Conservation (phyloP, 2,113 vertebrate genomes). For the Trachemys scripta region DNA sequence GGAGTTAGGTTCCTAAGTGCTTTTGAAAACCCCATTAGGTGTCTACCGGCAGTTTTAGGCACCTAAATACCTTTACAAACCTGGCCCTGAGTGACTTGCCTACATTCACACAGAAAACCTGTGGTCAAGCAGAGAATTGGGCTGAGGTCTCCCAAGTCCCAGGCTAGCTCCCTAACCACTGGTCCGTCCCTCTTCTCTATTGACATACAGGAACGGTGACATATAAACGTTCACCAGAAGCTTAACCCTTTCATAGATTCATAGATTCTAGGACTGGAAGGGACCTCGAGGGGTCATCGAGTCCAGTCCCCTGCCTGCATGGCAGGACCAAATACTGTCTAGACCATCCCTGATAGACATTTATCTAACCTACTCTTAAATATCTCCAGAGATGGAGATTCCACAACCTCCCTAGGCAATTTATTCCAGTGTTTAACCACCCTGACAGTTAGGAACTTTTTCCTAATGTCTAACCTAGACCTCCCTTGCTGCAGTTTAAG, state of each 20-base stretch:
- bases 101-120: neutral
- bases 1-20: neutral
- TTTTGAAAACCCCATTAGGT: neutral
- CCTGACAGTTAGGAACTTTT: too few species aligned
- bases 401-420: too few species aligned
- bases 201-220: neutral
- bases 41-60: neutral
- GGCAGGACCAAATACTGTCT: too few species aligned
- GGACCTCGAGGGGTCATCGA: too few species aligned
- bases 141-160: neutral
- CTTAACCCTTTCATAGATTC: neutral
- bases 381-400: too few species aligned
- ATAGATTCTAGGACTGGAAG: too few species aligned
- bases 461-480: too few species aligned
- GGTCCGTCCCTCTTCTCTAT: neutral
- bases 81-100: neutral
- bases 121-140: neutral
- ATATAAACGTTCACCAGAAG: neutral
- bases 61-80: neutral
- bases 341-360: too few species aligned
- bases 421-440: too few species aligned
- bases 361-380: too few species aligned
- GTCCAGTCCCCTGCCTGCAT: too few species aligned
- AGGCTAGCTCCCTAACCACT: neutral
- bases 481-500: too few species aligned